Conservation (phyloP, 2,888 invertebrate species). For the Drepana falcataria region DNA sequence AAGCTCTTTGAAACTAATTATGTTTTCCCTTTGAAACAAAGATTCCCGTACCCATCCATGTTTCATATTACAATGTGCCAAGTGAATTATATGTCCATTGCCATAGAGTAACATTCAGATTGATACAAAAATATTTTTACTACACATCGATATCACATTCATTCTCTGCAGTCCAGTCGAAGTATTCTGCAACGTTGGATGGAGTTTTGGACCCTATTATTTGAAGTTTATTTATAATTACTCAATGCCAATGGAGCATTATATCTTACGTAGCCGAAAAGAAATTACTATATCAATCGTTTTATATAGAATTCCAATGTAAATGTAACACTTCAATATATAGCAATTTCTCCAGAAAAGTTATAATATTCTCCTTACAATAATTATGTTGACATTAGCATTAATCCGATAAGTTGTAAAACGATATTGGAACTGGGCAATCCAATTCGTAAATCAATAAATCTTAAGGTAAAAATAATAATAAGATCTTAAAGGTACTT, state of each 20-base stretch:
- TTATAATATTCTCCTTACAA: slow-evolving; percentile 38
- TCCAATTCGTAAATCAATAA: slow-evolving; percentile 33
- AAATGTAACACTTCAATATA: slow-evolving; percentile 62
- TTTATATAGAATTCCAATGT: slow-evolving; percentile 59
- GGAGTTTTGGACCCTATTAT: slow-evolving; percentile 75
- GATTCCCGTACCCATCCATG: slow-evolving; percentile 76
- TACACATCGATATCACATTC: slow-evolving; percentile 61
- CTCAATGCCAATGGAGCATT: slow-evolving; percentile 60
- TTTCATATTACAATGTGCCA: slow-evolving; percentile 47
- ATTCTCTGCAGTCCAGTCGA: slow-evolving; percentile 60
- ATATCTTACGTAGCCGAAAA: slow-evolving; percentile 38
- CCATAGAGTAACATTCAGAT: slow-evolving; percentile 62
- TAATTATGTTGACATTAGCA: slow-evolving; percentile 53
- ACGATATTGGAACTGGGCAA: slow-evolving; percentile 38
- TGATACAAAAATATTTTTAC: slow-evolving; percentile 60
- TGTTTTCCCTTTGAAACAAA: slow-evolving; percentile 72
- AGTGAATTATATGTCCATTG: slow-evolving; percentile 44
- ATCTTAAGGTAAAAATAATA: slow-evolving; percentile 32
- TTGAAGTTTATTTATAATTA: slow-evolving; percentile 54
- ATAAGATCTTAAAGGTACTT: slow-evolving; percentile 33
- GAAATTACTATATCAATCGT: slow-evolving; percentile 44
- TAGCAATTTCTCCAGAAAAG: slow-evolving; percentile 53
- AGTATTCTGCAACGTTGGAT: slow-evolving; percentile 65
- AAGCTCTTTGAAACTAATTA: slow-evolving; percentile 56
- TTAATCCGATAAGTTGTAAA: slow-evolving; percentile 48